Conservation (phyloP, 2,888 invertebrate species). For the Lasioglossum vierecki region DNA sequence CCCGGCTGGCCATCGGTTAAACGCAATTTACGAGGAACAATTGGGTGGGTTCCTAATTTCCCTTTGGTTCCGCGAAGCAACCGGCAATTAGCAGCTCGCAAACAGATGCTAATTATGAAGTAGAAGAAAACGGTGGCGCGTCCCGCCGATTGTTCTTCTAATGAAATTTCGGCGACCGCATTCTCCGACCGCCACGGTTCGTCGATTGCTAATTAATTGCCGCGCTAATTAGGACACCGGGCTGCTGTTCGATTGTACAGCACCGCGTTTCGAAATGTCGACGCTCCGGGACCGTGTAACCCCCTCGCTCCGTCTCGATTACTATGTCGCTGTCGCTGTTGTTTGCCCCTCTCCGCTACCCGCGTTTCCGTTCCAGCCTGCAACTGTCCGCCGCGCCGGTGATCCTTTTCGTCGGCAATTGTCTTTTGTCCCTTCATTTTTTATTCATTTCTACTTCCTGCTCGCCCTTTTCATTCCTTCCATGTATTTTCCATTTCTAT, state of each 20-base stretch:
- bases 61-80: neutral
- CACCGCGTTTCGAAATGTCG: conserved; percentile 37
- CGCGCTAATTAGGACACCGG: conserved; percentile 65
- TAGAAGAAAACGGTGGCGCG: conserved; percentile 56
- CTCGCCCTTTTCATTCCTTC: neutral
- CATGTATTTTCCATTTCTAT: neutral
- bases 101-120: conserved; percentile 62
- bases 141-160: conserved; percentile 66
- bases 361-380: conserved; percentile 1
- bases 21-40: conserved; percentile 24
- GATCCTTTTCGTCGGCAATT: neutral
- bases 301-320: conserved; percentile 42
- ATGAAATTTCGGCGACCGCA: conserved; percentile 64
- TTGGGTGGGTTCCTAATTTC: conserved; percentile 15
- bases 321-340: conserved; percentile 19
- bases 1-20: neutral
- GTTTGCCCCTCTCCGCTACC: neutral
- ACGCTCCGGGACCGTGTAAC: conserved; percentile 28
- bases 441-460: neutral
- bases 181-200: conserved; percentile 44
- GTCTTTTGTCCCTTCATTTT: neutral
- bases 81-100: conserved; percentile 56
- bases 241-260: conserved; percentile 35
- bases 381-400: neutral
- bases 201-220: conserved; percentile 71